A percentile compares a stretch with the other conserved stretches of the same genome.
Conservation (phyloP, 2,888 invertebrate genomes). For the Amiota minor region DNA sequence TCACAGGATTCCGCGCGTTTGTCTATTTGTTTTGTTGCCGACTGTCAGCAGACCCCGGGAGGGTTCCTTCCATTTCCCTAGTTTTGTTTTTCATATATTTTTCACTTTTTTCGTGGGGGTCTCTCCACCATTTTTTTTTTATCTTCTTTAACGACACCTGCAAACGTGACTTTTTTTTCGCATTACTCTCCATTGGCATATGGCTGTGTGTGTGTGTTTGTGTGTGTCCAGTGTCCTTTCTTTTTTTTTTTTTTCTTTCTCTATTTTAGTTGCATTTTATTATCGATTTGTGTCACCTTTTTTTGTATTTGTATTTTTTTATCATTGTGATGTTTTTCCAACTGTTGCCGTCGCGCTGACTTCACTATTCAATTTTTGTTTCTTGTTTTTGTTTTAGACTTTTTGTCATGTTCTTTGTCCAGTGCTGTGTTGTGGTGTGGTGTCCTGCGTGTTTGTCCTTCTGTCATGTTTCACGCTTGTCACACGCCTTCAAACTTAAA, state of each 20-base stretch:
- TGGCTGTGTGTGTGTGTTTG: constrained; percentile 26
- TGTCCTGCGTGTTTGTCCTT: background rate
- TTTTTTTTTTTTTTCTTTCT: background rate
- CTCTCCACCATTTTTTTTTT: background rate
- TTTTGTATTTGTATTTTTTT: constrained; percentile 16
- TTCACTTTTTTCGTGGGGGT: background rate
- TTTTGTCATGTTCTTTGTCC: background rate
- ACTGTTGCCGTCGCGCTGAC: background rate
- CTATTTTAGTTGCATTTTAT: constrained; percentile 4
- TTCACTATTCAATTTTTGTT: background rate
- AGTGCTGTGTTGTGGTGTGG: background rate
- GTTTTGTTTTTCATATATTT: background rate
- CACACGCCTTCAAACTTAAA: background rate
- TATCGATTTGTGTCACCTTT: constrained; percentile 16
- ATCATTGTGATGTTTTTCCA: constrained; percentile 1
- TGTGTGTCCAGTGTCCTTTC: constrained; percentile 7
- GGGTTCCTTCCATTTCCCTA: background rate
- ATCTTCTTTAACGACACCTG: background rate
- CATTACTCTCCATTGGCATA: constrained; percentile 20
- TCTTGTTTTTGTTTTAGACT: background rate
- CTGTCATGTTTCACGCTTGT: background rate
- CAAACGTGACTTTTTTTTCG: background rate
- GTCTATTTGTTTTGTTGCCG: no score
- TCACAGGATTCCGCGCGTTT: no score
- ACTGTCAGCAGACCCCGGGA: no score